Conservation (phyloP, 2,888 invertebrate genomes). For the Eubasilissa splendida region DNA sequence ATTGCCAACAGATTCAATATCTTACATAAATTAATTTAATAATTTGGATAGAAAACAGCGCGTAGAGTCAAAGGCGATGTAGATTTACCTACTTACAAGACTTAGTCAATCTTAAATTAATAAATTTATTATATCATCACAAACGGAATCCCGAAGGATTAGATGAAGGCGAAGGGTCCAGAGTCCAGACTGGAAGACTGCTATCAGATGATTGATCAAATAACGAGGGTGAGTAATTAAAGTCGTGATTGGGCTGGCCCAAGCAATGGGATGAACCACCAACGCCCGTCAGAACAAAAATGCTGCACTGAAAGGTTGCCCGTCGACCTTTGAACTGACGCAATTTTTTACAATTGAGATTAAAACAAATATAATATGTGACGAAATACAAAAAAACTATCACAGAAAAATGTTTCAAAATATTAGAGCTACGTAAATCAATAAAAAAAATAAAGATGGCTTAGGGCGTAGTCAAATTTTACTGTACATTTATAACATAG, state of each 20-base stretch:
- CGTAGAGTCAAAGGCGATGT: background rate
- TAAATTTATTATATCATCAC: slow-evolving; percentile 25
- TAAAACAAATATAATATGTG: too few relatives aligned
- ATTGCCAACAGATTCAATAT: too few relatives aligned
- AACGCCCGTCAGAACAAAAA: slow-evolving; percentile 1
- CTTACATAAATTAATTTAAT: too few relatives aligned
- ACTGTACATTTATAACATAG: too few relatives aligned
- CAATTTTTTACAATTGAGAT: too few relatives aligned
- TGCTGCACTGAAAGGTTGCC: background rate
- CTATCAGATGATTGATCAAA: slow-evolving; percentile 58
- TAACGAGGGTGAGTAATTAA: slow-evolving; percentile 58
- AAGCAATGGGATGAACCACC: background rate
- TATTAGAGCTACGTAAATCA: too few relatives aligned
- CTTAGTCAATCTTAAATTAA: slow-evolving; percentile 21
- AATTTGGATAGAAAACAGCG: too few relatives aligned
- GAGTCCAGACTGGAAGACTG: slow-evolving; percentile 13
- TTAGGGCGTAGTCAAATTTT: too few relatives aligned
- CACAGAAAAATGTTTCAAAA: too few relatives aligned
- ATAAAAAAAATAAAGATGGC: too few relatives aligned
- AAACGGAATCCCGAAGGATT: slow-evolving; percentile 21
- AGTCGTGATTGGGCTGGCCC: slow-evolving; percentile 56
- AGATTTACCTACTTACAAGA: background rate
- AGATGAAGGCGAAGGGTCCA: slow-evolving; percentile 5
- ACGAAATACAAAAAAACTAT: too few relatives aligned
- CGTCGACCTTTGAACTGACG: background rate